Evolutionary conservation across 1,140 invertebrate genomes (phyloP).

Genomic region (Trichonephila inaurata): DNA sequence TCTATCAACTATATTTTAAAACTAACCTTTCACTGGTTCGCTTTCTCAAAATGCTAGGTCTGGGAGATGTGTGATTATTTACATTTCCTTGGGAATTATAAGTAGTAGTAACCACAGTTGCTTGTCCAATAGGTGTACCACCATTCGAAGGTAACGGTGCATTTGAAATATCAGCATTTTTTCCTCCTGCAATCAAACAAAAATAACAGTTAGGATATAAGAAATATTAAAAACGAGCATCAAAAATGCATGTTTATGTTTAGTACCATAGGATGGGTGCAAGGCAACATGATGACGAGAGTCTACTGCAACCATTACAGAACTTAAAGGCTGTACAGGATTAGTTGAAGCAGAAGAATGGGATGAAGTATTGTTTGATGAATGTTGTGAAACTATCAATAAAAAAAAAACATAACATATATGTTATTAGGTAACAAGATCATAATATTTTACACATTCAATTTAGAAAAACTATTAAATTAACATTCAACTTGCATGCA

Average conservation of each 20-base stretch:
- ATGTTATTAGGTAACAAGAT: background rate
- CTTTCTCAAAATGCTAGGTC: conserved; percentile 86
- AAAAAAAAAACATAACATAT: background rate
- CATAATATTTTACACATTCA: background rate
- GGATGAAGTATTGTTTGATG: conserved; percentile 41
- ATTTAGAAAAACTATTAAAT: background rate
- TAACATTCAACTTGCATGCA: background rate
- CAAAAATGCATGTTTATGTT: background rate
- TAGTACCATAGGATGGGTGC: conserved; percentile 51
- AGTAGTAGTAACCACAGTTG: conserved; percentile 43
- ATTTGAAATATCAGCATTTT: conserved; percentile 26
- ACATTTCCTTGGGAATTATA: conserved; percentile 75
- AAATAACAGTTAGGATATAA: background rate
- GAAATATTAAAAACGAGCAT: background rate
- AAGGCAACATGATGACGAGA: conserved; percentile 73
- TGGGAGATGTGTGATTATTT: conserved; percentile 85
- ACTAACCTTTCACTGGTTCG: conserved; percentile 84
- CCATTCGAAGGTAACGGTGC: conserved; percentile 18
- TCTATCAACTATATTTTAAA: too few species aligned
- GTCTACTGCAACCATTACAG: conserved; percentile 75
- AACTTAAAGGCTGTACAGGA: conserved; percentile 57
- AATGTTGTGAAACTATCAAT: conserved; percentile 71
- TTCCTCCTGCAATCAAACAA: conserved; percentile 53
- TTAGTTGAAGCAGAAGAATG: conserved; percentile 38
- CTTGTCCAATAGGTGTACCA: background rate